Base-by-base conservation (phyloP, 2,888 invertebrate species). In the Bombylius major region DNA sequence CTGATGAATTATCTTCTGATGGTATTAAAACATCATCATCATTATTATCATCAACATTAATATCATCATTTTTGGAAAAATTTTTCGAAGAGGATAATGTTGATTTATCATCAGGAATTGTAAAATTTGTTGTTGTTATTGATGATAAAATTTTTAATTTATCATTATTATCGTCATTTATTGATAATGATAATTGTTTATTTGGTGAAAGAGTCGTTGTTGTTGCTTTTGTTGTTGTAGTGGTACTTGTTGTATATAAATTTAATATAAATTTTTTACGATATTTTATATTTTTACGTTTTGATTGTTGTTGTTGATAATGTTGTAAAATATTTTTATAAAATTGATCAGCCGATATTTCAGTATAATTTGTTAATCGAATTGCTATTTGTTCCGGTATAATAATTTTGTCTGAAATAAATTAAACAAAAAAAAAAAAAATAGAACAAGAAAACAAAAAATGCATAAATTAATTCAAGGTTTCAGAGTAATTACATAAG, bases 331-430 rank as follows among this genome's bases (percentile, higher is more conserved):
- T 65, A 62, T 67, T 75, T 69, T 64, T 71, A 64, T 69, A 75
- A 67, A 70, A 75, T 68, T 72, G 68, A 62, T 70, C 73, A 58
- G 67, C 71, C 65, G 66, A 69, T 62, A 72, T 72, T 70, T 70
- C 75, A 36, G 58, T 61, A 63, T 67, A 68, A 64, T 73, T 73
- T 50, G 69, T 64, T 62, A 71, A 70, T 60, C 68, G 70, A 63
- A 73, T 72, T 59, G 72, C 73, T 58, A 75, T 70, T 65, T 70
- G 70, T 64, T 75, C 73, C 60, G 74, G 72, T 67, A 74, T 72
- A 65, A 71, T 69, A 66, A 73, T 70, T 71, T 71, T 70, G 64
- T 73, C 74, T 71, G 65, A 51, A 67, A 23, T 36, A 47, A 36
- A 56, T 31, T 32, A 39, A 49, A 45, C 12, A 45, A 14, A 45